Percentiles rank a stretch among this genome's conserved stretches.
Evolutionary conservation across 2,113 vertebrate genomes (phyloP).

Genomic region (Montifringilla adamsi): DNA sequence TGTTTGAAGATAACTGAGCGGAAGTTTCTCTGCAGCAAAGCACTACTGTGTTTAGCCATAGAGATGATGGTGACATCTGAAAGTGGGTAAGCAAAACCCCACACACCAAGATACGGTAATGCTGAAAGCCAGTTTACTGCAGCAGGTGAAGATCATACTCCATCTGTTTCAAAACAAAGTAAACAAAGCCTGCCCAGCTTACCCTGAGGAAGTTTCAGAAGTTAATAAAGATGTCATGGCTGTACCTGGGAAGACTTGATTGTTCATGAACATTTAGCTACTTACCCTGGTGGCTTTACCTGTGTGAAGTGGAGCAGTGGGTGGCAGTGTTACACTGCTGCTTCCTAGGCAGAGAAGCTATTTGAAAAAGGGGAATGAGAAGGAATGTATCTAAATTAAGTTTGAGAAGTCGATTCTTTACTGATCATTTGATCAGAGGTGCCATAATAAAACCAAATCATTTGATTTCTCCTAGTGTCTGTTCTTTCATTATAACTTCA

Average conservation of each 20-base stretch:
- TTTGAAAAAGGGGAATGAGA: background rate
- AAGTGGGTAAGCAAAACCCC: background rate
- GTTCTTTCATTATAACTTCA: background rate
- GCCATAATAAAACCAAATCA: background rate
- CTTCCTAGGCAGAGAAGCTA: background rate
- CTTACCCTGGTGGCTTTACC: background rate
- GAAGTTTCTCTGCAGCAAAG: background rate
- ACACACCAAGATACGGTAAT: background rate
- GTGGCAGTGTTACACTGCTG: slow-evolving; percentile 43
- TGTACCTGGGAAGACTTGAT: background rate
- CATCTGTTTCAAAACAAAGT: background rate
- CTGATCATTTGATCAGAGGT: background rate
- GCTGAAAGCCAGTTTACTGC: background rate
- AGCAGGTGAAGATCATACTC: background rate
- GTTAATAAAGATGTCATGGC: background rate
- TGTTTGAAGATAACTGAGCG: background rate
- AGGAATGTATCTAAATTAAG: background rate
- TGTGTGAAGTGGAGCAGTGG: slow-evolving; percentile 14
- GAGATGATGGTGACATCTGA: background rate
- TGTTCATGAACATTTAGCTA: background rate
- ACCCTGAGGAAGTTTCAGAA: background rate
- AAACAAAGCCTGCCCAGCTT: background rate
- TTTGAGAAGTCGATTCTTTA: background rate
- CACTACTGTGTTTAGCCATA: background rate
- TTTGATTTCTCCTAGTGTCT: background rate